Conservation (phyloP, 2,888 invertebrate genomes). For the Aleiodes testaceus region DNA sequence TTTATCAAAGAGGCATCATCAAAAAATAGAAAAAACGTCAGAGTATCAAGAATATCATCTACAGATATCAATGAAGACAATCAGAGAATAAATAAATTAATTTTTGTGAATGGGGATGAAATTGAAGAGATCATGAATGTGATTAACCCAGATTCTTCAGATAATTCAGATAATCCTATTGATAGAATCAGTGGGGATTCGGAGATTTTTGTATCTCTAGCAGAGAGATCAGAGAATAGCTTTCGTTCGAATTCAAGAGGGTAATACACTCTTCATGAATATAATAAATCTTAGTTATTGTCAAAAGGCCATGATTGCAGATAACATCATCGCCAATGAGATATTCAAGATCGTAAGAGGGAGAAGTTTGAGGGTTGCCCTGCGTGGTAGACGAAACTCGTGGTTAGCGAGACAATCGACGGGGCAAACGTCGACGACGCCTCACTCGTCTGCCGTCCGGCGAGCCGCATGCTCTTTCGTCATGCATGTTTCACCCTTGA, state of each 20-base stretch:
- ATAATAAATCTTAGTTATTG: too few relatives aligned
- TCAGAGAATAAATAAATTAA: background rate
- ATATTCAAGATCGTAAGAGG: slow-evolving; percentile 25
- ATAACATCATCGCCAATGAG: slow-evolving; percentile 2
- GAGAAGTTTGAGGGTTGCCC: slow-evolving; percentile 53
- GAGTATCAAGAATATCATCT: background rate
- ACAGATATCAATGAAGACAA: background rate
- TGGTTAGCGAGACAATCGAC: slow-evolving; percentile 51
- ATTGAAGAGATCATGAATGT: slow-evolving; percentile 23
- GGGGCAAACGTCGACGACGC: slow-evolving; percentile 40
- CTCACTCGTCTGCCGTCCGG: slow-evolving; percentile 59
- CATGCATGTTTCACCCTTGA: slow-evolving; percentile 19
- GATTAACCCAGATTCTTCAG: slow-evolving; percentile 17
- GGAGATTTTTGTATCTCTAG: background rate
- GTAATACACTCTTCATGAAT: too few relatives aligned
- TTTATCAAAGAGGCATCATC: background rate
- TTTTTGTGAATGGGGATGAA: background rate
- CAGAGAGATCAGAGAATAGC: background rate
- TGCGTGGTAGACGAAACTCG: slow-evolving; percentile 59
- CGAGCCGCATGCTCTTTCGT: slow-evolving; percentile 53
- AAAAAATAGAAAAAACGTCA: background rate
- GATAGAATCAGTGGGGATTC: background rate
- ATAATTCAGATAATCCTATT: slow-evolving; percentile 7
- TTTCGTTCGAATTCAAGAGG: background rate
- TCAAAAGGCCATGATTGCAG: background rate